Conservation (phyloP, 2,888 invertebrate genomes). For the Lithophane semibrunnea region DNA sequence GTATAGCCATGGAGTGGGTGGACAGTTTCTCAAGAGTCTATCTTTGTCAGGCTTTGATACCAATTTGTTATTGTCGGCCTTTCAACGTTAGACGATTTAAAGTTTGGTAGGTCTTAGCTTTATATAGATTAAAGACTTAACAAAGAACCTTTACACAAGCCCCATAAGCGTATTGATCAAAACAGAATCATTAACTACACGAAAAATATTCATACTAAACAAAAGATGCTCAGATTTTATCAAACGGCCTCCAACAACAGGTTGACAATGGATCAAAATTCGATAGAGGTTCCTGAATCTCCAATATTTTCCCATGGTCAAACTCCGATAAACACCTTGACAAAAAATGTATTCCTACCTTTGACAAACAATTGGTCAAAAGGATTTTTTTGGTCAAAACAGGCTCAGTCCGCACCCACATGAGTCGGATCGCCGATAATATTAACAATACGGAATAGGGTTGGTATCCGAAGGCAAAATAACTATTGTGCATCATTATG, state of each 20-base stretch:
- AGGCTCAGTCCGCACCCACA: conserved; percentile 85
- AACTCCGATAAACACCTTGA: conserved; percentile 87
- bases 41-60: conserved; percentile 90
- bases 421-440: conserved; percentile 85
- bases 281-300: conserved; percentile 88
- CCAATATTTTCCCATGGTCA: conserved; percentile 90
- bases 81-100: conserved; percentile 88
- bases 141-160: conserved; percentile 64
- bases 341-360: conserved; percentile 85
- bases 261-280: conserved; percentile 83
- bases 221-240: conserved; percentile 81
- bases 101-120: conserved; percentile 86
- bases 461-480: conserved; percentile 85
- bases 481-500: conserved; percentile 88
- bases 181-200: conserved; percentile 65
- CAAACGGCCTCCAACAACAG: conserved; percentile 79
- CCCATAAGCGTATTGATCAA: conserved; percentile 54
- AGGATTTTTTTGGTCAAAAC: conserved; percentile 85
- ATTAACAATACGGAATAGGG: conserved; percentile 85
- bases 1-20: conserved; percentile 89
- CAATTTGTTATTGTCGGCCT: conserved; percentile 89
- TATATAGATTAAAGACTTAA: conserved; percentile 77
- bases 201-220: conserved; percentile 72
- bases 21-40: conserved; percentile 90
- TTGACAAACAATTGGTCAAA: conserved; percentile 90